Percentiles rank a stretch among this genome's conserved stretches.
phyloP scores from a whole-genome alignment of 2,797 vertebrate genomes.

The Menidia menidia region DNA sequence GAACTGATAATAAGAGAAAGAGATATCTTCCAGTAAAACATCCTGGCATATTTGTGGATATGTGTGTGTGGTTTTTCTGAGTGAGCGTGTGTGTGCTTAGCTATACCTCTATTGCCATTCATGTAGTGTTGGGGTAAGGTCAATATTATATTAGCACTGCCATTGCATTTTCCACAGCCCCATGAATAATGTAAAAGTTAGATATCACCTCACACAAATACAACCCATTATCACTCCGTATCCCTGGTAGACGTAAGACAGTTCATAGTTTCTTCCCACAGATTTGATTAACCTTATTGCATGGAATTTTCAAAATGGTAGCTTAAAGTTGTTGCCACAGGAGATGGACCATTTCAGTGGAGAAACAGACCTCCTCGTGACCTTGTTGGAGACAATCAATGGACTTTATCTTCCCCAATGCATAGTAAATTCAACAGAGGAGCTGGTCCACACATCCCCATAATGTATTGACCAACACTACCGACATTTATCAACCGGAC shows the following conservation, averaged over 20 bases:
- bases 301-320: conserved; percentile 60
- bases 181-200: conserved; percentile 82
- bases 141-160: conserved; percentile 83
- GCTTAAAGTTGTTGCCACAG: conserved; percentile 73
- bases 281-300: conserved; percentile 79
- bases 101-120: conserved; percentile 74
- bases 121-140: conserved; percentile 78
- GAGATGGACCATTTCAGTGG: conserved; percentile 70
- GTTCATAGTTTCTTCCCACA: conserved; percentile 62
- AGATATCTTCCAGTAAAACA: conserved; percentile 74
- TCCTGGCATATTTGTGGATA: conserved; percentile 37
- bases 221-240: conserved; percentile 73
- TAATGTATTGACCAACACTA: conserved; percentile 82
- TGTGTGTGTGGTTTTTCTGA: conserved; percentile 17
- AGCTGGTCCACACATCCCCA: conserved; percentile 78
- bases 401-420: conserved; percentile 83
- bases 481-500: conserved; percentile 86
- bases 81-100: conserved; percentile 42
- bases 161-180: conserved; percentile 77
- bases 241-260: conserved; percentile 67
- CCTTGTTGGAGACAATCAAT: conserved; percentile 85
- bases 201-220: conserved; percentile 80
- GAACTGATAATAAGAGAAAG: conserved; percentile 77
- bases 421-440: conserved; percentile 83
- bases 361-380: conserved; percentile 77